Conservation (phyloP, 2,113 vertebrate genomes). For the Pseudorhombus dupliciocellatus region DNA sequence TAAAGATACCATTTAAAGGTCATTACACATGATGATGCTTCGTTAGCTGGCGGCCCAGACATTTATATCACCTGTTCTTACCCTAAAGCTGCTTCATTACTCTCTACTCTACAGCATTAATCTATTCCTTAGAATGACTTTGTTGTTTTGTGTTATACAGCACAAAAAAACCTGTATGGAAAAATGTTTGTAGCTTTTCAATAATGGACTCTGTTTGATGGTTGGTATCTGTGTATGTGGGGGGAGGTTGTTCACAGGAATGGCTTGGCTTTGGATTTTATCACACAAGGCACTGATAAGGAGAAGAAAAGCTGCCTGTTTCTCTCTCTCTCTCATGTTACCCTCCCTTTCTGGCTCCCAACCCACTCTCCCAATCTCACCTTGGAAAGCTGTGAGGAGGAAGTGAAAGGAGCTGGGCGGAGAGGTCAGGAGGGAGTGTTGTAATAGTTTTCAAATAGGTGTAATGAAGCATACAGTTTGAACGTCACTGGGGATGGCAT, state of each 20-base stretch:
- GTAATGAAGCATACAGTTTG: constrained; percentile 38
- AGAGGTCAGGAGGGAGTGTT: constrained; percentile 40
- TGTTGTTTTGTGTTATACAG: background rate
- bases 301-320: constrained; percentile 34
- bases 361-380: constrained; percentile 44
- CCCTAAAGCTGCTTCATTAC: background rate
- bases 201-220: constrained; percentile 14
- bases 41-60: background rate
- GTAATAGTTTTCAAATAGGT: constrained; percentile 25
- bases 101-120: background rate
- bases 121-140: background rate
- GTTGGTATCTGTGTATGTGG: constrained; percentile 2
- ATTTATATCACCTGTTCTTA: background rate
- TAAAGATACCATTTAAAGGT: constrained; percentile 33
- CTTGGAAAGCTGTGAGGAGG: constrained; percentile 26
- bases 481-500: constrained; percentile 17
- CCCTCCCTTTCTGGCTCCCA: constrained; percentile 28
- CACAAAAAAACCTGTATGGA: constrained; percentile 8
- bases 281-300: constrained; percentile 62
- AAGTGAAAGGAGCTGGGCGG: constrained; percentile 11
- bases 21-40: constrained; percentile 1
- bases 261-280: constrained; percentile 57
- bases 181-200: constrained; percentile 5
- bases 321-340: background rate
- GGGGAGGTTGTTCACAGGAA: constrained; percentile 21